Percentiles rank a stretch among this genome's conserved stretches.
Evolutionary conservation across 2,797 vertebrate species (phyloP).

Genomic region (Gastrophryne carolinensis): DNA sequence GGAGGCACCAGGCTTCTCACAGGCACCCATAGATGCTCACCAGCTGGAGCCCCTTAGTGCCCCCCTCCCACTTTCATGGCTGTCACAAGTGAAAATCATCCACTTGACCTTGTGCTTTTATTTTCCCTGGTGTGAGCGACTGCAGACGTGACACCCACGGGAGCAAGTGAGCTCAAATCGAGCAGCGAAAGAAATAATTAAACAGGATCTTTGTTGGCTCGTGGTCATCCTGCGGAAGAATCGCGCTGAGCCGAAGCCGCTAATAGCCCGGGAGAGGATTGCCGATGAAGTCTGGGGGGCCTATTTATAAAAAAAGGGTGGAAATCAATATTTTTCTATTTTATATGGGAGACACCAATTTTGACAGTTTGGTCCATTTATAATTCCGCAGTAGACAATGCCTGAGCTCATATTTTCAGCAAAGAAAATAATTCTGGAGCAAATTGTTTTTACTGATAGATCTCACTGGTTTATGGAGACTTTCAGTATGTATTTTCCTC

Average conservation of each 20-base stretch:
- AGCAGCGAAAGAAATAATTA: constrained; percentile 41
- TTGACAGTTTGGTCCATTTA: too few species aligned
- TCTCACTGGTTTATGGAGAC: too few species aligned
- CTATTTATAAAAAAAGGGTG: too few species aligned
- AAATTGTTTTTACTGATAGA: too few species aligned
- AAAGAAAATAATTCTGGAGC: too few species aligned
- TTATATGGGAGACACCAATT: too few species aligned
- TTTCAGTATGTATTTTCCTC: too few species aligned
- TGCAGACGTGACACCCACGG: not conserved
- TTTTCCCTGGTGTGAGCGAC: not conserved
- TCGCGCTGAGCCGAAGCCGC: not conserved
- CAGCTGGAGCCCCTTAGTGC: not conserved
- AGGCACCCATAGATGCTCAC: not conserved
- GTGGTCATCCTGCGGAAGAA: not conserved
- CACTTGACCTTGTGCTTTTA: not conserved
- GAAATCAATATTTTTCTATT: too few species aligned
- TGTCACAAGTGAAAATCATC: not conserved
- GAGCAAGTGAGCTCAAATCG: constrained; percentile 24
- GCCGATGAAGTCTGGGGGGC: too few species aligned
- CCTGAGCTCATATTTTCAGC: too few species aligned
- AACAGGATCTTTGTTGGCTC: constrained; percentile 6
- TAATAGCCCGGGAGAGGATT: too few species aligned
- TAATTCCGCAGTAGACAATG: too few species aligned
- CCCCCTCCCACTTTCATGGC: not conserved
- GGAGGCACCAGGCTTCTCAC: not conserved